Evolutionary conservation across 2,797 vertebrate genomes (phyloP).

Genomic region (Chaetodon trifasciatus): DNA sequence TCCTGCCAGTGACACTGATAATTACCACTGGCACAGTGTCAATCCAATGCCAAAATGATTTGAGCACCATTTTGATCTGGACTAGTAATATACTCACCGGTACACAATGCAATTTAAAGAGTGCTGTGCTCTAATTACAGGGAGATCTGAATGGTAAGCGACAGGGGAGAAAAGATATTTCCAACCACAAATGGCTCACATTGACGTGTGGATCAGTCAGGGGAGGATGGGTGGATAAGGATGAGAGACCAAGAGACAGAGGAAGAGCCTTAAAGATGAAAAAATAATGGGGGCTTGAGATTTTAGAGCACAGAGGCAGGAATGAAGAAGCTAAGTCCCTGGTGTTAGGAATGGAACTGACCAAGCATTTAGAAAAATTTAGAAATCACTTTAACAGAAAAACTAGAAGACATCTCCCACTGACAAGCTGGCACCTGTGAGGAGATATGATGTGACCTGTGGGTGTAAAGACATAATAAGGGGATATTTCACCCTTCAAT

Average conservation of each 20-base stretch:
- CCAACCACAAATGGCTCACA: constrained; percentile 15
- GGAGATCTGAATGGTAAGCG: constrained; percentile 18
- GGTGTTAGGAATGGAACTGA: not conserved
- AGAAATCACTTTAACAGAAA: constrained; percentile 12
- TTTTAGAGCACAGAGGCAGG: not conserved
- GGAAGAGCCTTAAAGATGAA: constrained; percentile 10
- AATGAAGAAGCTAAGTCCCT: not conserved
- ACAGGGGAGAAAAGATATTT: constrained; percentile 41
- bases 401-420: constrained; percentile 10
- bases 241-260: constrained; percentile 18
- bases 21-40: constrained; percentile 5
- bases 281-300: constrained; percentile 12
- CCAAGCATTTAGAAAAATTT: constrained; percentile 25
- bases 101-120: constrained; percentile 36
- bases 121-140: constrained; percentile 42
- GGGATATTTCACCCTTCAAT: constrained; percentile 26
- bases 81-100: not conserved
- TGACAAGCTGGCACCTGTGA: constrained; percentile 29
- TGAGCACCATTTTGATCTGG: not conserved
- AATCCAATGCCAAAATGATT: not conserved
- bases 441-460: constrained; percentile 16
- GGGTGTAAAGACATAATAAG: constrained; percentile 36
- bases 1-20: constrained; percentile 1
- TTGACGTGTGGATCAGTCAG: constrained; percentile 25
- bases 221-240: not conserved